Percentiles rank a stretch among this genome's conserved stretches.
phyloP scores from a whole-genome alignment of 1,140 invertebrate species.

The Bombus pascuorum region DNA sequence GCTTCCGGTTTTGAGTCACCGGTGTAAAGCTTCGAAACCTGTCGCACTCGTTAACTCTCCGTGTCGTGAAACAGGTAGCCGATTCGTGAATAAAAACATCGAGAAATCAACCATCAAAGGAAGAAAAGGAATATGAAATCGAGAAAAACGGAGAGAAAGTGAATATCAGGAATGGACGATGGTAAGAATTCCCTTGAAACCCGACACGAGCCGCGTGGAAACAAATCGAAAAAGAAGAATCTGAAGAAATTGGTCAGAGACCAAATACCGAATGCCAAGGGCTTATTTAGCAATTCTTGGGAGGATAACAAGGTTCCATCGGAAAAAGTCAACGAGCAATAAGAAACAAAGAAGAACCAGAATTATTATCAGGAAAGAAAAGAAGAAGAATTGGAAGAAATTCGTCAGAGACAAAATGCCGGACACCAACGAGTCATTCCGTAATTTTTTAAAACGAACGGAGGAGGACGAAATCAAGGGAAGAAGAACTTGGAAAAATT shows the following conservation, averaged over 20 bases:
- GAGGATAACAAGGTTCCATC: too few relatives aligned
- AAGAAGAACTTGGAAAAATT: too few relatives aligned
- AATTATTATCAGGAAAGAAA: too few relatives aligned
- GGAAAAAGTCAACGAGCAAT: too few relatives aligned
- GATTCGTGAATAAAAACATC: slow-evolving; percentile 14
- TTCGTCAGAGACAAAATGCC: neutral
- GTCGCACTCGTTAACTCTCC: slow-evolving; percentile 38
- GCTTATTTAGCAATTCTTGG: neutral
- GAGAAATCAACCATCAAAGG: slow-evolving; percentile 20
- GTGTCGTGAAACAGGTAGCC: slow-evolving; percentile 4
- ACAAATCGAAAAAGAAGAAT: neutral
- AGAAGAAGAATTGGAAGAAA: neutral
- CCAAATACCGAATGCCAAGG: too few relatives aligned
- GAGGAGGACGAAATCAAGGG: too few relatives aligned
- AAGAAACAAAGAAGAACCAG: too few relatives aligned
- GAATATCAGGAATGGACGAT: slow-evolving; percentile 13
- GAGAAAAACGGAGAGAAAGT: neutral
- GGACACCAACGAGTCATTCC: neutral
- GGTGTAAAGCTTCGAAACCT: slow-evolving; percentile 47
- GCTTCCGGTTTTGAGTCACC: slow-evolving; percentile 46
- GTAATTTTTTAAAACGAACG: neutral
- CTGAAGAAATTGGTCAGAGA: neutral
- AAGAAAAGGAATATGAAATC: too few relatives aligned
- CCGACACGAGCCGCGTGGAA: slow-evolving; percentile 9
- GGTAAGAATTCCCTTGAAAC: slow-evolving; percentile 34